A percentile compares a stretch with the other conserved stretches of the same genome.
Evolutionary conservation across 2,113 vertebrate genomes (phyloP).

Genomic region (Corythornis vintsioides): DNA sequence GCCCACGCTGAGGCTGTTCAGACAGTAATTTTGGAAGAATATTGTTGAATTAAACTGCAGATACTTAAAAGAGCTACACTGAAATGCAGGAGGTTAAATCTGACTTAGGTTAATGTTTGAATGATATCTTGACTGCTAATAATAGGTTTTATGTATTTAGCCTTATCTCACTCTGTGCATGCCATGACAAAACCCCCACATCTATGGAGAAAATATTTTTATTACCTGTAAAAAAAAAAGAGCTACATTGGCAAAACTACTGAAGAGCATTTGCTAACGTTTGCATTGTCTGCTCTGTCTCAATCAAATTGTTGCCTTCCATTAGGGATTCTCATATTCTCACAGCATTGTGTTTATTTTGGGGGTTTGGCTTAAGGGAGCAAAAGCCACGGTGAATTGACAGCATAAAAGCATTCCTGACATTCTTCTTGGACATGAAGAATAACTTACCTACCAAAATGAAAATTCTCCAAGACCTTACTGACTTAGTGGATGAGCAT

Average conservation of each 20-base stretch:
- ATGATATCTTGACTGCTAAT: background rate
- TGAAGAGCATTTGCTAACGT: background rate
- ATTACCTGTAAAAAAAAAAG: background rate
- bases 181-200: accelerated
- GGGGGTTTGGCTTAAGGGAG: background rate
- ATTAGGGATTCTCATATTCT: background rate
- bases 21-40: background rate
- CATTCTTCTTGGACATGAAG: background rate
- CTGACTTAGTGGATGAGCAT: background rate
- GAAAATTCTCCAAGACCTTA: background rate
- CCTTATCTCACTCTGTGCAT: background rate
- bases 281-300: background rate
- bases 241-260: background rate
- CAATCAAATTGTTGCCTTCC: background rate
- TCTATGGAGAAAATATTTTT: background rate
- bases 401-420: background rate
- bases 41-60: background rate
- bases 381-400: background rate
- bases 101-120: background rate
- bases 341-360: background rate
- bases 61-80: background rate
- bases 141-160: background rate
- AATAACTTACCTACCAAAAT: background rate
- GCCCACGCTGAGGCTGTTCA: background rate
- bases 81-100: background rate